phyloP scores from a whole-genome alignment of 1,140 invertebrate species.

The Heterodera schachtii region DNA sequence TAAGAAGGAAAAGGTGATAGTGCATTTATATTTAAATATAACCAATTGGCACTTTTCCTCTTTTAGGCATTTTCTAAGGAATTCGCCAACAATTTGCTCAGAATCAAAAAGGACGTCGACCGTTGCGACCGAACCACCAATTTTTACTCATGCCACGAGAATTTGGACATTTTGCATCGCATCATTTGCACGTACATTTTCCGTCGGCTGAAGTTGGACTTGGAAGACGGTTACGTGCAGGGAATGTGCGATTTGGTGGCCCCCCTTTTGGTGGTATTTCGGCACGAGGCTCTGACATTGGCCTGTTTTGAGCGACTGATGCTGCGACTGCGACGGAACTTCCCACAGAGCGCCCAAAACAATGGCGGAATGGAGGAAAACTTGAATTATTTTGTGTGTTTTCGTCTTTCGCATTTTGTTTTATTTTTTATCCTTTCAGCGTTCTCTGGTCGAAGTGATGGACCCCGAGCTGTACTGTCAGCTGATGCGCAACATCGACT shows the following conservation, averaged over 20 bases:
- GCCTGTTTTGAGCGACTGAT: conserved; percentile 87
- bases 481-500: conserved; percentile 90
- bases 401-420: background rate
- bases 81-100: conserved; percentile 20
- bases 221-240: conserved; percentile 77
- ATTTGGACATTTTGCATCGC: conserved; percentile 89
- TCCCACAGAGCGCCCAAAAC: conserved; percentile 76
- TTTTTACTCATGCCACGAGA: conserved; percentile 81
- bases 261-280: conserved; percentile 85
- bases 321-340: conserved; percentile 85
- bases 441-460: conserved; percentile 78
- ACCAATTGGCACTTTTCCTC: conserved; percentile 8
- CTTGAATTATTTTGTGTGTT: conserved; percentile 20
- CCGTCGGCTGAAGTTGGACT: conserved; percentile 73
- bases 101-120: conserved; percentile 40
- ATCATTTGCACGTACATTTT: conserved; percentile 95
- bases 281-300: conserved; percentile 84
- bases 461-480: conserved; percentile 89
- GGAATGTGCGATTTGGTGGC: conserved; percentile 82
- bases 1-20: conserved; percentile 10
- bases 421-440: conserved; percentile 66
- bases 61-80: conserved; percentile 23
- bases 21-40: too few species aligned
- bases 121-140: conserved; percentile 88
- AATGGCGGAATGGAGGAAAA: conserved; percentile 26